Evolutionary conservation across 2,113 vertebrate species (phyloP), one percentile per base, ranked within the genome.

Genomic region (Rhynchomys soricoides): DNA sequence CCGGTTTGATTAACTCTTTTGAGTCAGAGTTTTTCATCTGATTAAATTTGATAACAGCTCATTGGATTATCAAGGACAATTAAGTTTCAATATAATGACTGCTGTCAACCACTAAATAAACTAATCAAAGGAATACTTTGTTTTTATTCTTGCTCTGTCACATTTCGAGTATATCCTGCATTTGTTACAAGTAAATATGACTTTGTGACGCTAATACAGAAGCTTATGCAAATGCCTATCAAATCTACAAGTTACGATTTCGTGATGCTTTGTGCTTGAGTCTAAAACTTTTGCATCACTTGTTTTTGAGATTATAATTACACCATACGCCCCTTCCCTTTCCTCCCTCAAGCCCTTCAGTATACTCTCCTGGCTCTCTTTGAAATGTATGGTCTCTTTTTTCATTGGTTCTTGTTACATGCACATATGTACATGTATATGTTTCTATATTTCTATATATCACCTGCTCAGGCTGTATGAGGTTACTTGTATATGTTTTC

Each of bases 121-220:
- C 68, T n/a, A 93, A 92, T 52, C 77, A 68, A 52, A 92, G 37
- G 48, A 89, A 78, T 19, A 40, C 34, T 52, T 57, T 12, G 4
- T 1, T 77, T 86, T 66, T 87, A 77, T 59, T 57, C 86, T 89
- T 48, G 31, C 45, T 83, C 86, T 64, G 34, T 62, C 75, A 93
- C 82, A 68, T 52, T 29, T 90, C 86, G 45, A 59, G 34, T 78
- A 68, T 94, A 79, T 45, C 96, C 79, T 93, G 55, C 19, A 90
- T 71, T 91, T 95, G 83, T 73, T 91, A 95, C 68, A 12, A 62
- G 50, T 62, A 93, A 79, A 77, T 50, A 73, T 15, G 17, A 89
- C 71, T 95, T 95, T 29, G 62, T 64, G 52, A 90, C 57, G 40
- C 48, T 95, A 92, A 93, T 57, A 88, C 17, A 93, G 45, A 95